These are phyloP conservation scores for Percopsis transmontana DNA, from an alignment of 2,113 vertebrate species.

Conservation along the genomic window DNA sequence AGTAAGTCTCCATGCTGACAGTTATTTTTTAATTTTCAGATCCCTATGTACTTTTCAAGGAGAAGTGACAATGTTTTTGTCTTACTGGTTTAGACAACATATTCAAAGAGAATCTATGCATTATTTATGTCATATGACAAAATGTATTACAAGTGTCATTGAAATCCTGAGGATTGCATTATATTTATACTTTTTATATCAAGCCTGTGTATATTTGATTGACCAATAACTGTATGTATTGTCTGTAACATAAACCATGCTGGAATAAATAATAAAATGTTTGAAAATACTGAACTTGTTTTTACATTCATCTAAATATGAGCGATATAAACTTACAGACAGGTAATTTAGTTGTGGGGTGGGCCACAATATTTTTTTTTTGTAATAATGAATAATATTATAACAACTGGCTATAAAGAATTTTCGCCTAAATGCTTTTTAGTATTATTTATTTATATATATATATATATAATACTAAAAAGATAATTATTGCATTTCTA, in stretches of 20 bases:
- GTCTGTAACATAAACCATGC: conserved; percentile 63
- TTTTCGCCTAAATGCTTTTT: too few species aligned
- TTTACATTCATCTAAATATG: neutral
- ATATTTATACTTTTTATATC: conserved; percentile 82
- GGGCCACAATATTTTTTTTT: too few species aligned
- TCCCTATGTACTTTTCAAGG: conserved; percentile 58
- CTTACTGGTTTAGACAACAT: conserved; percentile 78
- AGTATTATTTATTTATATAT: too few species aligned
- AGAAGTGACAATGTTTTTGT: conserved; percentile 72
- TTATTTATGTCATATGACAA: conserved; percentile 72
- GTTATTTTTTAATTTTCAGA: conserved; percentile 46
- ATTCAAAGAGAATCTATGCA: conserved; percentile 59
- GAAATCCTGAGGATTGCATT: conserved; percentile 68
- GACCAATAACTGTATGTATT: conserved; percentile 62
- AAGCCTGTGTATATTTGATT: conserved; percentile 70
- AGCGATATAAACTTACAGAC: neutral
- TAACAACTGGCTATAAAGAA: too few species aligned
- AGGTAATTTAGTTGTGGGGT: too few species aligned
- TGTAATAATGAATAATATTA: too few species aligned
- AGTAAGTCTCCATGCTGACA: conserved; percentile 38
- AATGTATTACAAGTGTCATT: conserved; percentile 66
- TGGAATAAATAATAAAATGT: conserved; percentile 72
- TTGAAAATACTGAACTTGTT: conserved; percentile 35
- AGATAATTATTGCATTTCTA: too few species aligned
- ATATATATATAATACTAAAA: too few species aligned